phyloP scores from a whole-genome alignment of 2,113 vertebrate species.

The Mandrillus leucophaeus region DNA sequence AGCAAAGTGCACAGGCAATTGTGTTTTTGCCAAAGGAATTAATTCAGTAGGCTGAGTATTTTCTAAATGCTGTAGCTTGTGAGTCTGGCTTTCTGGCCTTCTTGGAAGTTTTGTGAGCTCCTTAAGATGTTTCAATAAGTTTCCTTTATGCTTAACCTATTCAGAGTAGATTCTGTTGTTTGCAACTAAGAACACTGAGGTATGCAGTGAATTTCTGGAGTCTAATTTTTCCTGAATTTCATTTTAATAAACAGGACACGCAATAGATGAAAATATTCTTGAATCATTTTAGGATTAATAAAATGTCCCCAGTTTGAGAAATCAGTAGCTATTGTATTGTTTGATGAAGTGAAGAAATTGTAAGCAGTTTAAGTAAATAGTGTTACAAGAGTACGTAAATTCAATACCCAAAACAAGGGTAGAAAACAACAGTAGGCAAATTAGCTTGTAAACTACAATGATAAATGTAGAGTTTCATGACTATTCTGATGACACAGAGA shows the following conservation, averaged over 20 bases:
- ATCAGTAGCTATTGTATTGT: neutral
- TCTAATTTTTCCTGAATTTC: neutral
- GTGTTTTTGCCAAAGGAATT: neutral
- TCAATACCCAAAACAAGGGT: neutral
- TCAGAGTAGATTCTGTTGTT: neutral
- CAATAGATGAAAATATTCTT: neutral
- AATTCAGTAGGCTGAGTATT: neutral
- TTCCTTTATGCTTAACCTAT: neutral
- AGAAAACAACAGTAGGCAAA: neutral
- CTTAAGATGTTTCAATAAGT: neutral
- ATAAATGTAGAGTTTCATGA: constrained; percentile 8
- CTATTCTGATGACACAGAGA: neutral
- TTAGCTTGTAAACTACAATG: neutral
- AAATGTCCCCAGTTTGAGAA: neutral
- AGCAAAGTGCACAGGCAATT: neutral
- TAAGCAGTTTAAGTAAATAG: constrained; percentile 10
- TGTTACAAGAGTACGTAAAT: neutral
- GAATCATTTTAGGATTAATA: neutral
- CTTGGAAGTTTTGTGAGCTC: neutral
- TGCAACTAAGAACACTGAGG: neutral
- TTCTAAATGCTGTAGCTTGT: neutral
- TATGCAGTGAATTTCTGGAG: neutral
- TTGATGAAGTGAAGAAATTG: neutral
- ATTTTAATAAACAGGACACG: neutral
- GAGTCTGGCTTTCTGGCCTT: neutral